Evolutionary conservation across 1,140 invertebrate species (phyloP), one percentile per base, ranked within the genome.

Genomic region (Habropoda laboriosa): DNA sequence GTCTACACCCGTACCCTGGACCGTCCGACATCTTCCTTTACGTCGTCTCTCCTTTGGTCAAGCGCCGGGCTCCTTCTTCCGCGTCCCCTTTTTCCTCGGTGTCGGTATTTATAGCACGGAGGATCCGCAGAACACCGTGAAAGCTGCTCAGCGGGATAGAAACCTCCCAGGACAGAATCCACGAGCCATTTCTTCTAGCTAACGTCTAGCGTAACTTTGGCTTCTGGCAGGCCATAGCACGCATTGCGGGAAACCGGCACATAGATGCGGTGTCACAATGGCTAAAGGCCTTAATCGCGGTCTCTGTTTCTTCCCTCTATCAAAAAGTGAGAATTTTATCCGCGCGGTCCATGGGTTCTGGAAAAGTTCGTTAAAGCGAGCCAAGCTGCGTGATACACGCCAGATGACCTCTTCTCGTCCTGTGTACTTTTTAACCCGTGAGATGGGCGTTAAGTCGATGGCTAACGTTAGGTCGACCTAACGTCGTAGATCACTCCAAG

Each of bases 101-200:
- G 87, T 89, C 82, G 71, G 85, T 89, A 89, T 89, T 89, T 89
- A 89, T 89, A 85, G 80, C 83, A 49, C 57, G 21, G 79, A 84
- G 80, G 79, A 86, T 83, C 79, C 83, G 68, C 86, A 86, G 83
- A 84, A 67, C 78, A 73, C 66, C 58, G 79, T 58, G 74, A 82
- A 85, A 85, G 71, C 85, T 80, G 86, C 81, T 77, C 87, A 81
- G 74, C 82, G 66, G 81, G 81, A 77, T 83, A 81, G 86, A 89
- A 89, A 89, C 72, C 79, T 77, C 49, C 55, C 53, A 42, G n/a
- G 64, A 82, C 70, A 78, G 68, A 86, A 88, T 63, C 72, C 79
- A 86, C 55, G 81, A 79, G 85, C 75, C 80, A 67, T 87, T 86
- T 80, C 85, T 83, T 83, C 53, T 68, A 73, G 71, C 73, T n/a